Conservation (phyloP, 1,140 invertebrate genomes). For the Zaprionus camerounensis region DNA sequence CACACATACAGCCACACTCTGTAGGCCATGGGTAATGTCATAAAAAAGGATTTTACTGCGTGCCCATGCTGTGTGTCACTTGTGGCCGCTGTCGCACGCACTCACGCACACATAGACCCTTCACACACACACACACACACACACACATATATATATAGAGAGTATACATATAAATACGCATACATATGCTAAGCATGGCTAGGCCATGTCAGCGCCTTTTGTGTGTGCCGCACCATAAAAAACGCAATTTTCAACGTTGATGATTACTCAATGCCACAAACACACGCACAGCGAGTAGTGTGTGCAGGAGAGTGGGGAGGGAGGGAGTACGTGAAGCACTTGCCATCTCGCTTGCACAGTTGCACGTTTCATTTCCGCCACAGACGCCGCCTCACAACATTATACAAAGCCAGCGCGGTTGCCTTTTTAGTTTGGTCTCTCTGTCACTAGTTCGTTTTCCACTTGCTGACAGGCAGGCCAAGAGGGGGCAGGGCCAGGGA, state of each 20-base stretch:
- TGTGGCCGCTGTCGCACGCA: conserved; percentile 56
- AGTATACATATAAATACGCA: conserved; percentile 21
- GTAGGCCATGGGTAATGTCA: conserved; percentile 62
- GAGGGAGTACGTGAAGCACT: conserved; percentile 18
- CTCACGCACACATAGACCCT: conserved; percentile 19
- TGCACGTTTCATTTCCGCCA: conserved; percentile 76
- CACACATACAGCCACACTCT: conserved; percentile 8
- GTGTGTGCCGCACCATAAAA: conserved; percentile 68
- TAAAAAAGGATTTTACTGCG: conserved; percentile 82
- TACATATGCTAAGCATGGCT: conserved; percentile 72
- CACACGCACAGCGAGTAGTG: conserved; percentile 36
- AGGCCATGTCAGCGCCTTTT: conserved; percentile 56
- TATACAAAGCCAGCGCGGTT: conserved; percentile 39
- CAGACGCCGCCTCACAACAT: conserved; percentile 58
- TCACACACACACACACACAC: conserved; percentile 17
- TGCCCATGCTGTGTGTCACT: conserved; percentile 72
- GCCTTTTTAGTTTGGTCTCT: conserved; percentile 51
- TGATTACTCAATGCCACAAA: conserved; percentile 82
- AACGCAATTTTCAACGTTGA: conserved; percentile 82
- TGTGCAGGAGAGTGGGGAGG: background rate
- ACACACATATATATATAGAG: conserved; percentile 8
- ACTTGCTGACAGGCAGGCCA: conserved; percentile 36
- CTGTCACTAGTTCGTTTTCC: conserved; percentile 38
- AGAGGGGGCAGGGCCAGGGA: background rate
- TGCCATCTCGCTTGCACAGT: conserved; percentile 18